Base-by-base conservation (phyloP, 2,113 vertebrate genomes). In the Poicephalus meyeri region DNA sequence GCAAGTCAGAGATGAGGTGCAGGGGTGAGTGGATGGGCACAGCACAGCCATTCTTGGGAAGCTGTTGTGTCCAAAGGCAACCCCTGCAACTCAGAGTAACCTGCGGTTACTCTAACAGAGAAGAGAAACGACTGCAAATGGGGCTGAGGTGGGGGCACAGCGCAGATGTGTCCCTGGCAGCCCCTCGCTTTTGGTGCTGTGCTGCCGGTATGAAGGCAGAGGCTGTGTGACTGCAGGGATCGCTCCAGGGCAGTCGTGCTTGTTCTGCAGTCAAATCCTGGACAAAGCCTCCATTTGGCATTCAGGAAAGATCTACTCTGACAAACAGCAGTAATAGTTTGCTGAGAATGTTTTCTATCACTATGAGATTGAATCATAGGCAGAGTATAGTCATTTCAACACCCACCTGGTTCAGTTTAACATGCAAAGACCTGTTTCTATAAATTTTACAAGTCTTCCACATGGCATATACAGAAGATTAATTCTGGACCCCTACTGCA, bases 381-480 rank as follows among this genome's bases (percentile, higher is more conserved):
- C 77, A 87, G 47, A 92, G 13, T 28, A 29, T 21, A 95, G 84
- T 87, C 56, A 93, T 91, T 95, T 94, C 56, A 63, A 93, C 93
- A 53, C 93, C 95, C 91, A 95, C 91, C 49, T 85, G 77, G 63
- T 87, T 93, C 78, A 69, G 35, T 95, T 92, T 87, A 95, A 76
- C 35, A 65, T 29, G 28, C 89, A 52, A 87, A 92, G 84, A 94
- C 37, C 70, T 72, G 72, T 85, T 94, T 91, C 81, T 91, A 76
- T 73, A 86, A 52, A 79, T 94, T 89, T 95, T 78, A 33, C 61
- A 79, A 85, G 61, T 65, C 52, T 76, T 96, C 80, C 91, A 82
- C 61, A 87, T 92, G 78, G 70, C 63, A 61, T 76, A 76, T 73
- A 60, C 10, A 77, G 63, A 46, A 95, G 70, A 89, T 89, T 91